Evolutionary conservation across 2,888 invertebrate species (phyloP).

Genomic region (Cheilosia pagana): DNA sequence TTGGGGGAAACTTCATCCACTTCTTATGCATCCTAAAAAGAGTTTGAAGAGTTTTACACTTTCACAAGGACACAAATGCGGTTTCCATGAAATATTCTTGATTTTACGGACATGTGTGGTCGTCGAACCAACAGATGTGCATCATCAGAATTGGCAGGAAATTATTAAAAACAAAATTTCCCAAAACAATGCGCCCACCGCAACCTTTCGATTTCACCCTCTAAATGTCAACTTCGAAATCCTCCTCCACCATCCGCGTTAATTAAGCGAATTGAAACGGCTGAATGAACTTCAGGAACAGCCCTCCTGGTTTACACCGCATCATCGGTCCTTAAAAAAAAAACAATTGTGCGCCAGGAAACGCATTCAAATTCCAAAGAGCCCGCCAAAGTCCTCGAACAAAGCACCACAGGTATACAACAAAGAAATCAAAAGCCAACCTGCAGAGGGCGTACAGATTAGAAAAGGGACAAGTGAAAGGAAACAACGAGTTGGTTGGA

Average conservation of each 20-base stretch:
- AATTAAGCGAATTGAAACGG: conserved; percentile 72
- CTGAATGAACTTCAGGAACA: conserved; percentile 46
- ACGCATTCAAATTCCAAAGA: conserved; percentile 15
- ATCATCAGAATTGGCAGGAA: neutral
- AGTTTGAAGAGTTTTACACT: neutral
- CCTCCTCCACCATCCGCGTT: conserved; percentile 24
- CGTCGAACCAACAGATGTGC: conserved; percentile 40
- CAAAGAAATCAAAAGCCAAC: conserved; percentile 16
- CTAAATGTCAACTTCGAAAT: conserved; percentile 54
- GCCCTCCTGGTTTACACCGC: conserved; percentile 1
- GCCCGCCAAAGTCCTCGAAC: conserved; percentile 35
- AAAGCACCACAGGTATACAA: conserved; percentile 58
- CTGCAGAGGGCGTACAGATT: conserved; percentile 38
- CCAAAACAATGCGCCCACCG: conserved; percentile 11
- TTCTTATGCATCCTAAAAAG: neutral
- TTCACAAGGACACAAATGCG: conserved; percentile 24
- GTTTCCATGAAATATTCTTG: conserved; percentile 37
- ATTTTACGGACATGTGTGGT: conserved; percentile 18
- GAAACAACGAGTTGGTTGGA: conserved; percentile 7
- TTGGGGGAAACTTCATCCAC: conserved; percentile 36
- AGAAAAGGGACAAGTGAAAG: conserved; percentile 46
- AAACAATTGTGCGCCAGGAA: conserved; percentile 40
- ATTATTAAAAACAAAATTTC: conserved; percentile 39
- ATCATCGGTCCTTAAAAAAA: conserved; percentile 29
- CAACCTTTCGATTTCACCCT: conserved; percentile 31